These are phyloP conservation scores for Eurosta solidaginis DNA, from an alignment of 1,140 invertebrate species.

Conservation along the genomic window DNA sequence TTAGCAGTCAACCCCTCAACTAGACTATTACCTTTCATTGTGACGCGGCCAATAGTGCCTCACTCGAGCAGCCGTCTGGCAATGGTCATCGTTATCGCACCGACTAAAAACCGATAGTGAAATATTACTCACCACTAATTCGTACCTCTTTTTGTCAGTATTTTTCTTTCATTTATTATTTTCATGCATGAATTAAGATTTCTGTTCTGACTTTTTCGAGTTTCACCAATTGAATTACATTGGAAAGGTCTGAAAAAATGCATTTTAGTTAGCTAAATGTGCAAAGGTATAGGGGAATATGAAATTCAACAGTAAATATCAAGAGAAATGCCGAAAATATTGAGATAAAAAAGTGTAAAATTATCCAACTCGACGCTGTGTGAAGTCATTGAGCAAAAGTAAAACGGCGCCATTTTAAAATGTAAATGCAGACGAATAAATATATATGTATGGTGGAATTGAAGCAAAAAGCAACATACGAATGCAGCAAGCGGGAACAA, in stretches of 20 bases:
- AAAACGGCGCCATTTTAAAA: constrained; percentile 60
- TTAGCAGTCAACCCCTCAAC: too few relatives aligned
- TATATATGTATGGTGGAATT: not conserved
- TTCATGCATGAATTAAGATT: not conserved
- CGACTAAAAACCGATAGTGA: too few relatives aligned
- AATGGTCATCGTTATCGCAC: too few relatives aligned
- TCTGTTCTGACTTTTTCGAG: not conserved
- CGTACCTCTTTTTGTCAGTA: too few relatives aligned
- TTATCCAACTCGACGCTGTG: constrained; percentile 31
- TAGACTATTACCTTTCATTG: too few relatives aligned
- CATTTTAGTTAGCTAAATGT: not conserved
- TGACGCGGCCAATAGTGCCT: too few relatives aligned
- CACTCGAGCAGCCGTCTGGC: not conserved
- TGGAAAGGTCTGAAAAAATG: not conserved
- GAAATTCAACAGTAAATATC: constrained; percentile 9
- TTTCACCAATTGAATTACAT: not conserved
- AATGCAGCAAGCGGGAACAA: constrained; percentile 29
- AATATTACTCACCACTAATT: too few relatives aligned
- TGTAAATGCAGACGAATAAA: constrained; percentile 32
- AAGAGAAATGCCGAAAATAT: constrained; percentile 20
- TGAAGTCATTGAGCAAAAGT: constrained; percentile 39
- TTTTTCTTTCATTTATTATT: constrained; percentile 32
- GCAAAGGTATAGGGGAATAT: not conserved
- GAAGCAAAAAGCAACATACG: not conserved
- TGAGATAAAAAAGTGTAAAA: constrained; percentile 28